Evolutionary conservation across 2,888 invertebrate species (phyloP).

Genomic region (Entomobrya proxima): DNA sequence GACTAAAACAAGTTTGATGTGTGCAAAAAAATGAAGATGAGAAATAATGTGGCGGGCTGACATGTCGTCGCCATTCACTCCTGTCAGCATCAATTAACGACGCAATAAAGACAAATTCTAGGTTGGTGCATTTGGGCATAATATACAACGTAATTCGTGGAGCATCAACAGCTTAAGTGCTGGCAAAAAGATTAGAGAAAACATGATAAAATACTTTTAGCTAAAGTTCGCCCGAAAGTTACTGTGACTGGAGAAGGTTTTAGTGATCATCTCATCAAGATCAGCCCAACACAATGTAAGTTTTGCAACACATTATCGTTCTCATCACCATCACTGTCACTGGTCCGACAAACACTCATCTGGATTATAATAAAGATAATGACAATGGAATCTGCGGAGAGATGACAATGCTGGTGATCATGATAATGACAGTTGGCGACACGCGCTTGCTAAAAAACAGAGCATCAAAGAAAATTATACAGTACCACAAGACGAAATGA

Average conservation of each 20-base stretch:
- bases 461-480: slow-evolving; percentile 17
- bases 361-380: slow-evolving; percentile 12
- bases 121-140: background rate
- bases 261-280: background rate
- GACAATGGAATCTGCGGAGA: background rate
- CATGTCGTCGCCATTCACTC: background rate
- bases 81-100: slow-evolving; percentile 15
- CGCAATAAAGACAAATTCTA: background rate
- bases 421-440: background rate
- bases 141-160: background rate
- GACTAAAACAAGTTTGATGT: background rate
- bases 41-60: background rate
- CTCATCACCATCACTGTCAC: slow-evolving; percentile 29
- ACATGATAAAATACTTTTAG: background rate
- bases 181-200: background rate
- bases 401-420: background rate
- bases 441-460: background rate
- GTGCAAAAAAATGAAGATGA: background rate
- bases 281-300: background rate
- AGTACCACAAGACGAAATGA: background rate
- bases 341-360: background rate
- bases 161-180: too few relatives aligned
- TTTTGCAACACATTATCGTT: slow-evolving; percentile 16
- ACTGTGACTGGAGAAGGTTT: background rate
- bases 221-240: background rate